Base-by-base conservation (phyloP, 2,113 vertebrate species). In the Centropristis striata region DNA sequence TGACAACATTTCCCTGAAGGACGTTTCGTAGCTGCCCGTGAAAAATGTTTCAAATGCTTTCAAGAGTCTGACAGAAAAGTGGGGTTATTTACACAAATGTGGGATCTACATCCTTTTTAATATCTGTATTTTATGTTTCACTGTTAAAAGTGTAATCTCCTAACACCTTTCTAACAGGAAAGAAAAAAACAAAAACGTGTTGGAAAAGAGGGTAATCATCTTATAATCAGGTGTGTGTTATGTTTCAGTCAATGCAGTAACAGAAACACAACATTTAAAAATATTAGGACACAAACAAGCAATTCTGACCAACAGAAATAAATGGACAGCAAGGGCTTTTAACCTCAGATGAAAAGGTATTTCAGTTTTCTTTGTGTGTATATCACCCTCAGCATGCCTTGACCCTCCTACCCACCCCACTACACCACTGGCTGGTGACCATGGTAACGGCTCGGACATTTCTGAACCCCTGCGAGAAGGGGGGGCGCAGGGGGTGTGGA, bases 391-490 rank as follows among this genome's bases (percentile, higher is more conserved):
- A 55, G 32, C 25, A 54, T 63, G 61, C 15, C 54, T 54, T 39
- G 28, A 69, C 41, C 25, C 25, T 37, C 54, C 46, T 32, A 21
- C 27, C 21, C 54, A 28, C 36, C 63, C 42, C 20, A 42, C 28
- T 53, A 42, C 41, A 61, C 44, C 49, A 28, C 44, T 50, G 57
- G 46, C 81, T 80, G 74, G 89, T 90, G 66, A 53, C 89, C 87
- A 92, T 88, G 81, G 84, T 58, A 87, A 91, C 76, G 8, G 76
- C 51, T 63, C 50, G 78, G 78, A 83, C 53, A 79, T 68, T 61
- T 60, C 53, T 72, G 65, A 69, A 83, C 79, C 57, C 60, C 67
- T 27, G 32, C 8, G 10, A 75, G 73, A 68, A 41, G 21, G 57
- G 9, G 67, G 58, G 32, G 68, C 23, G 54, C 42, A 64, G 58